Evolutionary conservation across 2,888 invertebrate species (phyloP).

Genomic region (Pristionchus japonicus): DNA sequence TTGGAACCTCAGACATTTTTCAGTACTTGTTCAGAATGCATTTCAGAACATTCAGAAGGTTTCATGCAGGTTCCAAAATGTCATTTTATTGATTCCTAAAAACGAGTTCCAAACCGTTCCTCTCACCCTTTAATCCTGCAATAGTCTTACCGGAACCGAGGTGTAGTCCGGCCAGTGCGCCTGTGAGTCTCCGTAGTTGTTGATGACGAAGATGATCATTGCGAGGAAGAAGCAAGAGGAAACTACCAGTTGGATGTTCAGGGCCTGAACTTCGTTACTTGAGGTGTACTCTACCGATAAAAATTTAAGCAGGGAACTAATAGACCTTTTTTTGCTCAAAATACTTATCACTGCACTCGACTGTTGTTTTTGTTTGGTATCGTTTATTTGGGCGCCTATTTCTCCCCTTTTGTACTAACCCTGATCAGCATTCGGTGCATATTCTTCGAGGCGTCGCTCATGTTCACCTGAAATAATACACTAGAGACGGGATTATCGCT

Average conservation of each 20-base stretch:
- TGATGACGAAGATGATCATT: constrained; percentile 29
- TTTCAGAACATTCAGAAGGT: no score
- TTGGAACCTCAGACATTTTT: no score
- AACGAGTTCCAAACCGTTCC: no score
- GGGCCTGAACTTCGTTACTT: neutral
- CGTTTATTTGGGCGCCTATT: neutral
- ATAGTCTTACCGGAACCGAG: constrained; percentile 23
- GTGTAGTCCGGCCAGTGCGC: constrained; percentile 4
- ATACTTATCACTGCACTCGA: no score
- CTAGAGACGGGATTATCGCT: neutral
- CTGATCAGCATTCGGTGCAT: constrained; percentile 9
- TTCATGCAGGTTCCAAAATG: no score
- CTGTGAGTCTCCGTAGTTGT: neutral
- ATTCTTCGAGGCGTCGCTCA: neutral
- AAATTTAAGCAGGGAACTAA: no score
- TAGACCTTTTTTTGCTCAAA: no score
- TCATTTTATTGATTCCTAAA: no score
- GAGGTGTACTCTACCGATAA: no score
- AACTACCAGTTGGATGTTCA: constrained; percentile 26
- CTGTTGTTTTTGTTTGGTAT: no score
- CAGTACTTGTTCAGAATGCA: no score
- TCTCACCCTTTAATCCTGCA: no score
- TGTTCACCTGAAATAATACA: neutral
- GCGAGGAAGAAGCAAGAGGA: constrained; percentile 28
- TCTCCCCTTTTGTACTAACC: neutral